Conservation (phyloP, 2,113 vertebrate genomes). For the Cryptotis parvus region DNA sequence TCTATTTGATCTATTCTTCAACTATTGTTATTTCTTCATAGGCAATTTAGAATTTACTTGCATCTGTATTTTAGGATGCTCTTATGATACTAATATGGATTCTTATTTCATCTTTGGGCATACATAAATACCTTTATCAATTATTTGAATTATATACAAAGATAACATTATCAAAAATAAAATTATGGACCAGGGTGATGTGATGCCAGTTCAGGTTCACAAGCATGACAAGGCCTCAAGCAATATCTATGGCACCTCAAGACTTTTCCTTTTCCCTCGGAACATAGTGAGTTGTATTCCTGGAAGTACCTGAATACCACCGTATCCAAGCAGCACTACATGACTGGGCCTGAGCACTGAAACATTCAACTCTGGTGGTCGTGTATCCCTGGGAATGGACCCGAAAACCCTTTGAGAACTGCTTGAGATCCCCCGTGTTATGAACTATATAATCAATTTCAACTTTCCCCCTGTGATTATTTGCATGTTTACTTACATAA, state of each 20-base stretch:
- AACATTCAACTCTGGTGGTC: no score
- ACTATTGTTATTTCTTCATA: not conserved
- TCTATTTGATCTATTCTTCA: not conserved
- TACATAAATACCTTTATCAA: not conserved
- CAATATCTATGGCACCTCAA: no score
- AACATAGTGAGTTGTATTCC: no score
- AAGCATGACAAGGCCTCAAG: no score
- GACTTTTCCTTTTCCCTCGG: no score
- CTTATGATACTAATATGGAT: not conserved
- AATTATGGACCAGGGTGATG: not conserved
- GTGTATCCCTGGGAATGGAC: no score
- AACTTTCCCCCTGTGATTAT: constrained; percentile 34
- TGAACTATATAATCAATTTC: not conserved
- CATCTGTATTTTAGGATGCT: not conserved
- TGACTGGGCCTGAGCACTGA: no score
- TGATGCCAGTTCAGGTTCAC: no score
- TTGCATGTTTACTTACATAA: constrained; percentile 1
- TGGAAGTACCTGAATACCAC: no score
- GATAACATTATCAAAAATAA: not conserved
- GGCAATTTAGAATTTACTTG: not conserved
- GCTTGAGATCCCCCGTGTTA: not conserved
- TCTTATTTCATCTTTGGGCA: constrained; percentile 7
- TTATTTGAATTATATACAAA: constrained; percentile 1
- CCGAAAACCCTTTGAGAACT: no score
- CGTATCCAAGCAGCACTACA: no score